Base-by-base conservation (phyloP, 2,113 vertebrate genomes). In the Sprattus sprattus region DNA sequence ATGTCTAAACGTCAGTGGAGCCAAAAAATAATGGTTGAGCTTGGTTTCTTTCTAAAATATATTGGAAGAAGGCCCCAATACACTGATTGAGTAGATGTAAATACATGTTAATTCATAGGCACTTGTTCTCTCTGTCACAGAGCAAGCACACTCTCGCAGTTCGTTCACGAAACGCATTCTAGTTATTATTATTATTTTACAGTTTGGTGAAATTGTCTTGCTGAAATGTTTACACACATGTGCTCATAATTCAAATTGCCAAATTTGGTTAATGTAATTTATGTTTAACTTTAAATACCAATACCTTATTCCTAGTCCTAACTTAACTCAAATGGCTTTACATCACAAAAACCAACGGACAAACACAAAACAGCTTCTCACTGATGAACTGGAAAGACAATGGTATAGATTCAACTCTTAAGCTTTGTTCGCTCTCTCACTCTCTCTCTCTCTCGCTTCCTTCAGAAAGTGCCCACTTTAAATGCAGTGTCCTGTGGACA, bases 401-500 rank as follows among this genome's bases (percentile, higher is more conserved):
- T 54, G 52, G 52, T 16, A 49, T 11, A 60, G 4, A 60, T 20
- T 60, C 18, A 60, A 20, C 54, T 20, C 4, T 22, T 60, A 20
- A 60, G 28, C 10, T 28, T 7, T 71, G n/a, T 71, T 71, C 64
- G 7, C n/a, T 71, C 64, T 71, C 25, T 71, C 8, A 9, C 64
- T 32, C n/a, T 67, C 64, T 28, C 64, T 67, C 6, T 28, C 5
- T 10, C 64, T 25, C 64, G 13, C 64, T 71, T 71, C 64, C 28
- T n/a, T 13, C 60, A 67, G 60, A 67, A 67, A 67, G n/a, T 67
- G 25, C 60, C 60, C 22, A 67, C 60, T 67, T 67, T 71, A 71
- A 13, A 71, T 28, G 15, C 64, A 32, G 64, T 10, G 11, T 71
- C 64, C 64, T 32, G 64, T 71, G 64, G 25, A 71, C 64, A 71